Percentiles rank a stretch among this genome's conserved stretches.
These are phyloP conservation scores for Tolypeutes matacus DNA, from an alignment of 2,797 vertebrate species.

Conservation along the genomic window DNA sequence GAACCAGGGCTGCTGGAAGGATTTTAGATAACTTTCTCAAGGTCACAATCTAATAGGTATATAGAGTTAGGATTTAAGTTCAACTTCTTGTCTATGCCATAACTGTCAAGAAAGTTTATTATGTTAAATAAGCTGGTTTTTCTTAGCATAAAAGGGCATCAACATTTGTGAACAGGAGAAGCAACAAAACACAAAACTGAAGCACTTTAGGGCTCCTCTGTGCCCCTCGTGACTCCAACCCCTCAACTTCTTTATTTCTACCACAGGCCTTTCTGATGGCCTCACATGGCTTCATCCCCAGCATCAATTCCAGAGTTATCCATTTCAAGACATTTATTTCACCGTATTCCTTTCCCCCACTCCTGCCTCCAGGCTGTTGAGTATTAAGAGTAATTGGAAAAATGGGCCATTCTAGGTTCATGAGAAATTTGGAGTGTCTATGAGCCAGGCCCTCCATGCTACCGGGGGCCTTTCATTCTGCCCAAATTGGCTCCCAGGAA, in stretches of 20 bases:
- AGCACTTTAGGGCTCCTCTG: neutral
- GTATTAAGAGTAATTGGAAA: no score
- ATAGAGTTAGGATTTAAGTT: neutral
- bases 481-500: neutral
- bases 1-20: neutral
- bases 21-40: neutral
- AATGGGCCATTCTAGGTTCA: neutral
- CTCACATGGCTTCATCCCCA: neutral
- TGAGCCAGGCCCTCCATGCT: neutral
- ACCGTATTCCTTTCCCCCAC: neutral
- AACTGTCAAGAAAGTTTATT: neutral
- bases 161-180: neutral
- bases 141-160: neutral
- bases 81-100: neutral
- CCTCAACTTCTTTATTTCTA: neutral
- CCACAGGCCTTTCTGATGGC: neutral
- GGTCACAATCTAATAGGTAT: neutral
- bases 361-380: neutral
- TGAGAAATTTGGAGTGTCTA: neutral
- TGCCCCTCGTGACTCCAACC: neutral
- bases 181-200: constrained; percentile 12
- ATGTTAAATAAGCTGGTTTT: neutral
- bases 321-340: neutral
- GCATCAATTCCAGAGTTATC: neutral
- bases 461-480: neutral